Conservation (phyloP, 2,888 invertebrate species). For the Habrosyne pyritoides region DNA sequence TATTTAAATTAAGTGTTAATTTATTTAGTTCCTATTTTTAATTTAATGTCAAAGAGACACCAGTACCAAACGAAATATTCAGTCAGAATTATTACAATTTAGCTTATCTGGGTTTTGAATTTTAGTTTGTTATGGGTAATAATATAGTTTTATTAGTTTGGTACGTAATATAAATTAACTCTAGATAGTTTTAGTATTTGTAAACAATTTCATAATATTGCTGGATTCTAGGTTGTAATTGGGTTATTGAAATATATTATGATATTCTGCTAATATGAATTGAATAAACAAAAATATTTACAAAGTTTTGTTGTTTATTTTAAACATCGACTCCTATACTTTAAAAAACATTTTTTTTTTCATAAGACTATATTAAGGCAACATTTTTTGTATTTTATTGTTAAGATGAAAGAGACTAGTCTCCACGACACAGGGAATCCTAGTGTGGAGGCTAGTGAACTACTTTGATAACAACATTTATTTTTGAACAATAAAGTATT, state of each 20-base stretch:
- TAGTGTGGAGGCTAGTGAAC: too few species aligned
- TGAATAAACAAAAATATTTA: too few species aligned
- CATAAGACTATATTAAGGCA: too few species aligned
- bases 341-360: too few species aligned
- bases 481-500: too few species aligned
- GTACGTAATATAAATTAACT: not conserved
- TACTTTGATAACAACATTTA: too few species aligned
- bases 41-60: conserved; percentile 51
- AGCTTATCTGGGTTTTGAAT: conserved; percentile 13
- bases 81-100: conserved; percentile 28
- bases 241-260: conserved; percentile 2
- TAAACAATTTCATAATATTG: not conserved
- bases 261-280: too few species aligned
- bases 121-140: conserved; percentile 14
- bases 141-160: conserved; percentile 6
- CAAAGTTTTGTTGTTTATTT: not conserved
- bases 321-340: not conserved
- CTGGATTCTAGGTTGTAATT: not conserved
- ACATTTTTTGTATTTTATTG: too few species aligned
- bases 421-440: too few species aligned
- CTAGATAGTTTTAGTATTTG: not conserved
- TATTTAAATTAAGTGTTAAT: conserved; percentile 30
- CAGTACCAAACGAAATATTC: conserved; percentile 78
- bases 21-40: conserved; percentile 26
- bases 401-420: too few species aligned